Percentiles rank a stretch among this genome's conserved stretches.
phyloP scores from a whole-genome alignment of 2,888 invertebrate species.

The Folsomia manolachei region DNA sequence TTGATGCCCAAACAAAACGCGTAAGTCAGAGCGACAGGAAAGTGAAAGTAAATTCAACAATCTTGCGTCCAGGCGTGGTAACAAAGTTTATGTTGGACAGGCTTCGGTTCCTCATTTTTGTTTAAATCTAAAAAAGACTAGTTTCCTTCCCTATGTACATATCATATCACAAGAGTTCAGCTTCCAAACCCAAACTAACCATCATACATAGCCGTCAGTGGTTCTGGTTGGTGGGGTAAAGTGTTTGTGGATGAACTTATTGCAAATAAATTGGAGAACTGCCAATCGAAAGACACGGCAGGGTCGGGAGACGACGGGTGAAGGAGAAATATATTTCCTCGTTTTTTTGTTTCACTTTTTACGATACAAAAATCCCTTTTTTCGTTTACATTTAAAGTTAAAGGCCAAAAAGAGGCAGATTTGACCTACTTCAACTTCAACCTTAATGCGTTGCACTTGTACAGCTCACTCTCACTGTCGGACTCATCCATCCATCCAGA shows the following conservation, averaged over 20 bases:
- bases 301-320: neutral
- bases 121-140: neutral
- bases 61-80: no score
- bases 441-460: neutral
- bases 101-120: neutral
- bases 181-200: no score
- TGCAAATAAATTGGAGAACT: conserved; percentile 2
- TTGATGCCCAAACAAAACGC: neutral
- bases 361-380: conserved; percentile 1
- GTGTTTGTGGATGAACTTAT: neutral
- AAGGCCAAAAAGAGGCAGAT: neutral
- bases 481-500: neutral
- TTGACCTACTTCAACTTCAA: conserved; percentile 2
- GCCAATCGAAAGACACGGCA: neutral
- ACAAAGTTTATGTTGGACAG: neutral
- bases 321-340: neutral
- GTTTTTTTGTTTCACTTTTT: neutral
- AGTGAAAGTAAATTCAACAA: no score
- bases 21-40: neutral
- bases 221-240: neutral
- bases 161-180: conserved; percentile 2
- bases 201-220: no score
- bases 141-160: no score
- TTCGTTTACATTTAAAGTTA: neutral
- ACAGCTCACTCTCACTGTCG: neutral